Base-by-base conservation (phyloP, 2,888 invertebrate species). In the Brachyopa scutellaris region DNA sequence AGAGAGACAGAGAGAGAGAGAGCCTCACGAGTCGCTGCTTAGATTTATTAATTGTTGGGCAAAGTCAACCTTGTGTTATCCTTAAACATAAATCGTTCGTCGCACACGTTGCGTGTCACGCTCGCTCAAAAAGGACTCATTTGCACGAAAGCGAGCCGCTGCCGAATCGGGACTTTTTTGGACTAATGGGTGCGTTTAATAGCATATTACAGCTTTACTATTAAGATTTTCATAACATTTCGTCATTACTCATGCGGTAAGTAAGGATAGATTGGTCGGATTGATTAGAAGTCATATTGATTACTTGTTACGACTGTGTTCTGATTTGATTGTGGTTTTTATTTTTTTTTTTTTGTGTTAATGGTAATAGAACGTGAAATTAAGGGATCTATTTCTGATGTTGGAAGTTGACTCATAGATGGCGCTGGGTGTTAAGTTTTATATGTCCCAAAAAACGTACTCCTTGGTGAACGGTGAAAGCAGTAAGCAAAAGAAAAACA, bases 21-120 rank as follows among this genome's bases (percentile, higher is more conserved):
- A n/a, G n/a, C n/a, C n/a, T n/a, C n/a, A n/a, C n/a, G n/a, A 69
- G 67, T 76, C 47, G 53, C 61, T 47, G 59, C 55, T 62, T 55
- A 59, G 77, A 82, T 72, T 82, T 82, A 82, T 82, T 82, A 82
- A 82, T 82, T 82, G 82, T 72, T 82, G 70, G 66, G 66, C 47
- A 82, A 82, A 82, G 82, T 72, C 77, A 82, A 70, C 77, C 66
- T 77, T 72, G 82, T 77, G 77, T 67, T 82, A 66, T 82, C 70
- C 77, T 77, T 61, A 55, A 47, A 72, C 82, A 77, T 82, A 77
- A 82, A 77, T 82, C 80, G 76, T 70, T 76, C 57, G 80, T 82
- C 82, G 82, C 82, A 77, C 77, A 77, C 77, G 72, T 82, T 82
- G 82, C 82, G 82, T 82, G 82, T 77, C 72, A 82, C 66, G 76